phyloP scores from a whole-genome alignment of 2,888 invertebrate genomes.

The Eilema caniola region DNA sequence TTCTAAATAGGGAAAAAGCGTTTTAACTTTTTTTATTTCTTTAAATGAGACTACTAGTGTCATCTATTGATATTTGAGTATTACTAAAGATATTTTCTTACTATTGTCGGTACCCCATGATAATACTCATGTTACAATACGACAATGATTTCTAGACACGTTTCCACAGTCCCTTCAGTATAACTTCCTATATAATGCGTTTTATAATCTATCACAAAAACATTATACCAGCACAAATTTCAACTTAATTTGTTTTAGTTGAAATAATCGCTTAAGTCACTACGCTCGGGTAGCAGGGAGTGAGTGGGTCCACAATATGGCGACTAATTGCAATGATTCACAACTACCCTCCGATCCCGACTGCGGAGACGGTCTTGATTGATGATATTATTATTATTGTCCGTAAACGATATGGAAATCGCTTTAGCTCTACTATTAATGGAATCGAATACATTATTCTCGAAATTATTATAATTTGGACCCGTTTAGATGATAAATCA shows the following conservation, averaged over 20 bases:
- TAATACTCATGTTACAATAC: too few species aligned
- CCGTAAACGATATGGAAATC: slow-evolving; percentile 62
- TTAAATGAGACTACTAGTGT: too few species aligned
- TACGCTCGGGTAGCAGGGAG: slow-evolving; percentile 35
- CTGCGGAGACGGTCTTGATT: slow-evolving; percentile 69
- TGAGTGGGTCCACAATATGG: slow-evolving; percentile 56
- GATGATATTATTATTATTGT: slow-evolving; percentile 73
- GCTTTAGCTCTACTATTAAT: slow-evolving; percentile 55
- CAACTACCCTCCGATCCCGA: slow-evolving; percentile 62
- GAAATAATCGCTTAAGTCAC: slow-evolving; percentile 48
- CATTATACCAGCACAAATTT: slow-evolving; percentile 4
- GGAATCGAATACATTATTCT: slow-evolving; percentile 33
- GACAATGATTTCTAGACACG: too few species aligned
- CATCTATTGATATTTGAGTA: too few species aligned
- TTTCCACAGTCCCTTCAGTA: too few species aligned
- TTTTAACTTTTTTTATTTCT: too few species aligned
- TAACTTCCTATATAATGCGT: too few species aligned
- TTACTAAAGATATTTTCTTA: too few species aligned
- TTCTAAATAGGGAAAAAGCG: too few species aligned
- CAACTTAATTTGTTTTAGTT: slow-evolving; percentile 23
- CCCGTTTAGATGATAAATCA: slow-evolving; percentile 18
- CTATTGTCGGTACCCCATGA: too few species aligned
- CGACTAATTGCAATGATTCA: slow-evolving; percentile 80
- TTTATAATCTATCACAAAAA: neutral
- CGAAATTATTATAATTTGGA: slow-evolving; percentile 35